phyloP scores from a whole-genome alignment of 2,797 vertebrate species.

The Parauchenoglanis punctatus region DNA sequence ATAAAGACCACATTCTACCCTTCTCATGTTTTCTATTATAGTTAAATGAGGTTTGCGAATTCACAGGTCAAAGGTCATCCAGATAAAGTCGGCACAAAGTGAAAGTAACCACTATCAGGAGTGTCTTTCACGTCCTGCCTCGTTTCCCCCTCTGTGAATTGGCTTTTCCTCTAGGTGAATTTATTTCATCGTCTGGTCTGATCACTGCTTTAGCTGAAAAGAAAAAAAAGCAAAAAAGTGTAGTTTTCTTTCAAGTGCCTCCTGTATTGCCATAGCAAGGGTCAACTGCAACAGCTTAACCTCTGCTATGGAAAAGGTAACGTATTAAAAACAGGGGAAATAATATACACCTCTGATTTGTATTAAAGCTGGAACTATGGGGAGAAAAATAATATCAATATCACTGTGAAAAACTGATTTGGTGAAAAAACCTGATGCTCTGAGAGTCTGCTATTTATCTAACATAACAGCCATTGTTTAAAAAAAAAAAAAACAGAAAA shows the following conservation, averaged over 20 bases:
- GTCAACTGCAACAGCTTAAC: not conserved
- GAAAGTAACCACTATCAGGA: too few relatives aligned
- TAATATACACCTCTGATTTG: not conserved
- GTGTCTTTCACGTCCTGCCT: too few relatives aligned
- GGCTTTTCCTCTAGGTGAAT: not conserved
- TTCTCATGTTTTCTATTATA: not conserved
- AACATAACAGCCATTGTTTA: not conserved
- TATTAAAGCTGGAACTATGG: not conserved
- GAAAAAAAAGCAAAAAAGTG: not conserved
- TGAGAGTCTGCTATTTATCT: not conserved
- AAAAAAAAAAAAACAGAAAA: not conserved
- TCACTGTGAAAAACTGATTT: not conserved
- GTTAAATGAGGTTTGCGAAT: not conserved
- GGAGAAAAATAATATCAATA: not conserved
- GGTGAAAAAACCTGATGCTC: not conserved
- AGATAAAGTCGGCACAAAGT: not conserved
- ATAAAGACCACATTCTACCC: not conserved
- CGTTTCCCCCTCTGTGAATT: not conserved
- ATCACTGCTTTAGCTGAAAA: not conserved
- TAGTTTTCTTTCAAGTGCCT: not conserved
- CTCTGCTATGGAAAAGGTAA: not conserved
- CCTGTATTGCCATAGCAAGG: not conserved
- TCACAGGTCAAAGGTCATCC: not conserved
- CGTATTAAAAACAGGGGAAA: not conserved
- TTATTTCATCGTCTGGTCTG: not conserved